These are phyloP conservation scores for Botrylloides violaceus DNA, from an alignment of 23 tunicate genomes.

Conservation along the genomic window DNA sequence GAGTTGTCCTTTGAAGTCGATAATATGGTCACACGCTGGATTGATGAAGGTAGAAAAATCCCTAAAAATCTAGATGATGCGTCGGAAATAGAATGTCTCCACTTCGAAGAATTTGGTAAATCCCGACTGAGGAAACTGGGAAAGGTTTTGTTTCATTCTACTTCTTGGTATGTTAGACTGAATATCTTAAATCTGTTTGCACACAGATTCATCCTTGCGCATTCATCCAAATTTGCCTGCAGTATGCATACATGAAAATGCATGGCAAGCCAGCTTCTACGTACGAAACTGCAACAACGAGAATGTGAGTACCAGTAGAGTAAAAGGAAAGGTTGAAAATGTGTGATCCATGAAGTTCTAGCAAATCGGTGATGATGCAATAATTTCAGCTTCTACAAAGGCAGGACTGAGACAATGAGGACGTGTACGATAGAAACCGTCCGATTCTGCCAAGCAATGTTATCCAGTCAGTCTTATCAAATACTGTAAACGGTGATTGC, in stretches of 20 bases:
- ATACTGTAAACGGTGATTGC: too few species aligned
- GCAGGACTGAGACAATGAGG: slow-evolving; percentile 75
- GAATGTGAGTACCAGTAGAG: slow-evolving; percentile 76
- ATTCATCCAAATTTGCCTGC: slow-evolving; percentile 59
- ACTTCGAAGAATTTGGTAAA: slow-evolving; percentile 38
- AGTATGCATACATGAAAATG: slow-evolving; percentile 56
- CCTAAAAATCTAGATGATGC: slow-evolving; percentile 17
- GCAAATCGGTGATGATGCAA: too few species aligned
- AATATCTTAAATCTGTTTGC: not conserved
- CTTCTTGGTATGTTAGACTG: not conserved
- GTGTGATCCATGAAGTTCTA: too few species aligned
- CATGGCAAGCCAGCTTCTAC: slow-evolving; percentile 62
- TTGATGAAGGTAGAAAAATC: slow-evolving; percentile 25
- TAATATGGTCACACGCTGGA: slow-evolving; percentile 22
- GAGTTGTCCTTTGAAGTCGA: slow-evolving; percentile 48
- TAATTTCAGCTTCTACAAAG: slow-evolving; percentile 66
- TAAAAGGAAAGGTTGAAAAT: too few species aligned
- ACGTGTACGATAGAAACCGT: slow-evolving; percentile 76
- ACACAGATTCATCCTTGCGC: slow-evolving; percentile 48
- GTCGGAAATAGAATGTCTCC: not conserved
- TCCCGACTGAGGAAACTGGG: slow-evolving; percentile 29
- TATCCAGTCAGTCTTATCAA: slow-evolving; percentile 20
- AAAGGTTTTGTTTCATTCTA: slow-evolving; percentile 9
- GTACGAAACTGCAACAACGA: slow-evolving; percentile 73
- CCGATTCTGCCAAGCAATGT: slow-evolving; percentile 57